Base-by-base conservation (phyloP, 2,797 vertebrate genomes). In the Melanotaenia parkinsoni region DNA sequence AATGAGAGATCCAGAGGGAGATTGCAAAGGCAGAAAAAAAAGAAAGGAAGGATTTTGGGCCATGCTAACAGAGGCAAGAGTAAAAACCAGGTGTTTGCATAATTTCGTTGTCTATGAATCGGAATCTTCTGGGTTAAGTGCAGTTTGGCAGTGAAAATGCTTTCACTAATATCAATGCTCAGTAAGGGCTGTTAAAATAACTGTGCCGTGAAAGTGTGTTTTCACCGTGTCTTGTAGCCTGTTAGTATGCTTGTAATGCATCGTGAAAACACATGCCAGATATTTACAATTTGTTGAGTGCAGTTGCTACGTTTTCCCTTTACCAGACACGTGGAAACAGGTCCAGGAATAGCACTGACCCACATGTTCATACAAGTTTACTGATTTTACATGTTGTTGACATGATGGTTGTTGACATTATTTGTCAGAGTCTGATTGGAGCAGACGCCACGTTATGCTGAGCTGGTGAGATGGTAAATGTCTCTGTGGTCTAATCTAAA, bases 401-500 rank as follows among this genome's bases (percentile, higher is more conserved):
- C 70, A 33, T 74, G 71, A 81, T 59, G 69, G 65, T 71, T 82
- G 78, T 83, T 84, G 87, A 82, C 73, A 68, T 81, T 84, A 76
- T 83, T 86, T 66, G 73, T 74, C 79, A 72, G 79, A 75, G 84
- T 89, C 85, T 85, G 81, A 83, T 81, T 11, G 83, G 75, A 80
- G 65, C 74, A 76, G 67, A 53, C 45, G 12, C 84, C 72, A 62
- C 61, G 67, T 84, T 91, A 68, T 86, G 91, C 90, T 92, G 92
- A 93, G 81, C 59, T 72, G 76, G 84, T 73, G 63, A 90, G 90
- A 91, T 81, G 79, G 64, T 84, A 84, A 91, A 88, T 80, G 81
- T 89, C 81, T 88, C 80, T 32, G 60, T 12, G 54, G 76, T 84
- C 61, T 76, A 85, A 90, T 86, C 72, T 72, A 73, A 92, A 86